These are phyloP conservation scores for Corvus moneduloides DNA, from an alignment of 2,113 vertebrate species.

Conservation along the genomic window DNA sequence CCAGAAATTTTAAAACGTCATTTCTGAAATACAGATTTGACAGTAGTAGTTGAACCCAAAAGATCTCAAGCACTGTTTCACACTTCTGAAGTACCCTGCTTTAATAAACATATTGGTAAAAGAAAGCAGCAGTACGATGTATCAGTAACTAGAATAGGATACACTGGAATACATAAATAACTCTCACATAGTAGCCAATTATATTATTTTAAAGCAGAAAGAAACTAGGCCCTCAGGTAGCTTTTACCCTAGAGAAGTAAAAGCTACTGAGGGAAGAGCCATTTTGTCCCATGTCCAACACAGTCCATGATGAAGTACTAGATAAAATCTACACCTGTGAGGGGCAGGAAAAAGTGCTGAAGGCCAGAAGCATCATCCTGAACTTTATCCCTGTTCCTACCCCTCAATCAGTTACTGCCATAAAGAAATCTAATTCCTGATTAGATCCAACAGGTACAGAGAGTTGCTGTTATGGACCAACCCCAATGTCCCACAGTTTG, in stretches of 20 bases:
- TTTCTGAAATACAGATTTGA: neutral
- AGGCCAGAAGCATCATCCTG: neutral
- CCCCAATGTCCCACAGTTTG: rapidly evolving
- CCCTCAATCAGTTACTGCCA: neutral
- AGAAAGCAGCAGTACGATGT: neutral
- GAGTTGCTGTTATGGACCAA: neutral
- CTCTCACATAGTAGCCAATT: neutral
- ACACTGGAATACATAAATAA: neutral
- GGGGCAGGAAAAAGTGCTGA: neutral
- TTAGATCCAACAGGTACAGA: neutral
- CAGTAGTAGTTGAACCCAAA: neutral
- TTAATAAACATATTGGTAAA: neutral
- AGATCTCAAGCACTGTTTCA: neutral
- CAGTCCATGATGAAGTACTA: neutral
- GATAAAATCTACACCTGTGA: neutral
- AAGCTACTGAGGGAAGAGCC: neutral
- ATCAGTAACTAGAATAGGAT: neutral
- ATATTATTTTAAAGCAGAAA: neutral
- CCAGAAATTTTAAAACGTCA: neutral
- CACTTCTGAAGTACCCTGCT: neutral
- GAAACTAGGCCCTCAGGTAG: neutral
- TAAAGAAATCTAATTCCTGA: neutral
- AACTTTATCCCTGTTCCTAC: rapidly evolving
- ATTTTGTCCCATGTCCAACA: neutral
- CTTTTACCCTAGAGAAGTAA: neutral